Evolutionary conservation across 2,888 invertebrate genomes (phyloP).

Genomic region (Timandra comae): DNA sequence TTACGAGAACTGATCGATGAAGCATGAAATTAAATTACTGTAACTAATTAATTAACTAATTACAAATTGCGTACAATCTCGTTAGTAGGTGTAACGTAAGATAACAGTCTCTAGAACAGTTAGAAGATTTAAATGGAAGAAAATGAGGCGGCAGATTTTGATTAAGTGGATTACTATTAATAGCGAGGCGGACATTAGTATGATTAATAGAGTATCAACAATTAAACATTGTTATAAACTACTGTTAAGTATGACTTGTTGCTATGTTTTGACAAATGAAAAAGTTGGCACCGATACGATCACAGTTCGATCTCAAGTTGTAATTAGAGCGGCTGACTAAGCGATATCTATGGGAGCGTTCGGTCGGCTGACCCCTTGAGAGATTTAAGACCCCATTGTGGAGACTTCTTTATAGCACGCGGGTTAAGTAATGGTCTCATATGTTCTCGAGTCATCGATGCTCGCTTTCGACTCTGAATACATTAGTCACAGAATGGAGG

Average conservation of each 20-base stretch:
- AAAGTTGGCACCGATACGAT: slow-evolving; percentile 35
- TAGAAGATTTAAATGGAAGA: slow-evolving; percentile 7
- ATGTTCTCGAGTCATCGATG: slow-evolving; percentile 37
- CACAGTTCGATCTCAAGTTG: slow-evolving; percentile 36
- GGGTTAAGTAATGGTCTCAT: slow-evolving; percentile 34
- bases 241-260: slow-evolving; percentile 11
- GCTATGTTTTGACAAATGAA: slow-evolving; percentile 44
- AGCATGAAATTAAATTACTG: too few relatives aligned
- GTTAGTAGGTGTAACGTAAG: too few relatives aligned
- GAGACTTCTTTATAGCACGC: slow-evolving; percentile 43
- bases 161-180: slow-evolving; percentile 10
- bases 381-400: slow-evolving; percentile 47
- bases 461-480: slow-evolving; percentile 36
- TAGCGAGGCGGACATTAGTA: slow-evolving; percentile 26
- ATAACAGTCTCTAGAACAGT: slow-evolving; percentile 12
- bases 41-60: too few relatives aligned
- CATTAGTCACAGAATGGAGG: slow-evolving; percentile 52
- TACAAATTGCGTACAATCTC: too few relatives aligned
- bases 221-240: slow-evolving; percentile 26
- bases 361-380: slow-evolving; percentile 8
- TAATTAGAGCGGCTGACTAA: slow-evolving; percentile 57
- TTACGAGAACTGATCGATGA: too few relatives aligned
- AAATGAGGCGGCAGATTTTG: slow-evolving; percentile 5
- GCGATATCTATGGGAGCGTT: slow-evolving; percentile 51
- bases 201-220: slow-evolving; percentile 31